Conservation (phyloP, 2,888 invertebrate genomes). For the Callinectes sapidus region DNA sequence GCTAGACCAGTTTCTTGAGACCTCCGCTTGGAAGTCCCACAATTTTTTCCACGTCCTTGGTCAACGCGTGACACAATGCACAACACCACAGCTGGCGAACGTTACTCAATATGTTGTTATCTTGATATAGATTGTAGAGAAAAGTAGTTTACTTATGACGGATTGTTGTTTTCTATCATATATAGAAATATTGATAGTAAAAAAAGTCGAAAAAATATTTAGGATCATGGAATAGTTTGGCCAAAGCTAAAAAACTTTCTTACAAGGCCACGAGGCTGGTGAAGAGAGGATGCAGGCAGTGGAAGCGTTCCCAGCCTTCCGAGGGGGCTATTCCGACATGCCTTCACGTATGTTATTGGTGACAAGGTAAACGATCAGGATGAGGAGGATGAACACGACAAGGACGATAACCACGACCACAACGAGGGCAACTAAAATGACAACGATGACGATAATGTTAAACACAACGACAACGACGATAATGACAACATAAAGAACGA, state of each 20-base stretch:
- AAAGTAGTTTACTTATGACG: no score
- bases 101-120: no score
- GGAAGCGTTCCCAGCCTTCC: not conserved
- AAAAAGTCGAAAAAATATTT: not conserved
- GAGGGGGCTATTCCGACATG: not conserved
- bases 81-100: not conserved
- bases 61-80: constrained; percentile 1
- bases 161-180: no score
- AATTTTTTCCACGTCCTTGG: not conserved
- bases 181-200: no score
- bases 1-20: not conserved
- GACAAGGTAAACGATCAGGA: no score
- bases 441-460: not conserved
- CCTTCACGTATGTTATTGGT: no score
- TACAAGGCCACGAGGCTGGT: not conserved
- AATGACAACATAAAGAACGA: not conserved
- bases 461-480: no score
- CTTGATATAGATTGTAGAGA: no score
- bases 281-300: not conserved
- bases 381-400: no score
- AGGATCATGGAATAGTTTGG: not conserved
- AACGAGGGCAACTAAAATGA: not conserved
- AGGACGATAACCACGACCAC: not conserved
- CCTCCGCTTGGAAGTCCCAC: not conserved
- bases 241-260: not conserved